Percentiles rank a stretch among this genome's conserved stretches.
These are phyloP conservation scores for Saiga tatarica DNA, from an alignment of 2,113 vertebrate species.

Conservation along the genomic window DNA sequence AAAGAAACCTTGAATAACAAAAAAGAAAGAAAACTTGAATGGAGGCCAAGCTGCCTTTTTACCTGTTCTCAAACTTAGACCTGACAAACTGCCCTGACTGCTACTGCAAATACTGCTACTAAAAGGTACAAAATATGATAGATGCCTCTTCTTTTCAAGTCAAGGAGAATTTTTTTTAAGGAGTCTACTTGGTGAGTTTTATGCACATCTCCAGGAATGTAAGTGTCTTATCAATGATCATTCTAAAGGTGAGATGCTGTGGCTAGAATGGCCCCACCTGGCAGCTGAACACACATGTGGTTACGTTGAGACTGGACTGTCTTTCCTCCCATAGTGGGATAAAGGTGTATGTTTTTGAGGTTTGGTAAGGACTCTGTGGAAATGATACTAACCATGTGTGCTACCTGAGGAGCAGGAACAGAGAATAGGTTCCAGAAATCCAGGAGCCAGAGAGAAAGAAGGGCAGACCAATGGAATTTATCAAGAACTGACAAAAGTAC, in stretches of 20 bases:
- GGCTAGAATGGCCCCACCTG: neutral
- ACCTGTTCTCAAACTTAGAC: neutral
- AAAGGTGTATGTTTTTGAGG: neutral
- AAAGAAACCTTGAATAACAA: neutral
- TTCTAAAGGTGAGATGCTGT: neutral
- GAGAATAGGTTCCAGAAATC: neutral
- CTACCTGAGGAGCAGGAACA: neutral
- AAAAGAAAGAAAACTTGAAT: neutral
- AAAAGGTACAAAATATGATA: neutral
- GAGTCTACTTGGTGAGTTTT: neutral
- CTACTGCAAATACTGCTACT: neutral
- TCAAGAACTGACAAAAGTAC: neutral
- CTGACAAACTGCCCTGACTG: neutral
- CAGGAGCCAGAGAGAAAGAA: neutral
- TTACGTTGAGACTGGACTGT: neutral
- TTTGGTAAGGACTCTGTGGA: neutral
- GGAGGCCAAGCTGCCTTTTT: neutral
- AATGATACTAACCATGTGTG: neutral
- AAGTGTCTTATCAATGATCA: neutral
- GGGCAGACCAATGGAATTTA: neutral
- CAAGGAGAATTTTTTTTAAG: neutral
- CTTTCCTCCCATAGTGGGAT: neutral
- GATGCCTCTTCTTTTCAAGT: neutral
- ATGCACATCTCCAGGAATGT: neutral
- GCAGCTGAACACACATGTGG: neutral